Base-by-base conservation (phyloP, 2,113 vertebrate genomes). In the Solea solea region DNA sequence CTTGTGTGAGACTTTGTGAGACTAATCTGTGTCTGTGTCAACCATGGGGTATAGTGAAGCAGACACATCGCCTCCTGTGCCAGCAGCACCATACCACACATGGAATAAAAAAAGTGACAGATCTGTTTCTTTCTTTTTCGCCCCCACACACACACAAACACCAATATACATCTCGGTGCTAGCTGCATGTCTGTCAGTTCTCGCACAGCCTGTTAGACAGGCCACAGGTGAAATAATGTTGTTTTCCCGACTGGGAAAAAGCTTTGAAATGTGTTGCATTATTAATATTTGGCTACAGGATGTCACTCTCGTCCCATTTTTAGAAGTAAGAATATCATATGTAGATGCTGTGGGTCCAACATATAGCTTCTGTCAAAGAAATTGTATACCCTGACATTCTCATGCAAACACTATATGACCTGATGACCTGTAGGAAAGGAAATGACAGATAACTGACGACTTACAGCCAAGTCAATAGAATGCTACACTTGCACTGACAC, bases 141-240 rank as follows among this genome's bases (percentile, higher is more conserved):
- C 72, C 52, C 76, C 64, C 76, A 74, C 72, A 57, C 64, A 74
- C 64, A 79, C 61, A 80, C 63, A 69, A 48, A 79, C 72, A 76
- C 49, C 11, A 34, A 54, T 55, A 34, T 72, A 67, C 59, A 60
- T 64, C 56, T 58, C 64, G 54, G 77, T 48, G 15, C 77, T 79
- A 70, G 74, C 69, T 69, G 69, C 54, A 27, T 82, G 80, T 76
- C 76, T 85, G 86, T 90, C 86, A 92, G 75, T 73, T 60, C 62
- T 61, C 14, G 40, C 85, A 41, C 72, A 82, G 84, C 65, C 88
- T 89, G 88, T 89, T 88, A 88, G 80, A 90, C 72, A 72, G 85
- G 82, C 74, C 81, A 83, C 83, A 88, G 89, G 88, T 91, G 90
- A 86, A 88, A 84, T 78, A 86, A 85, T 80, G 64, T 82, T 83